Evolutionary conservation across 2,888 invertebrate species (phyloP).

Genomic region (Orthosia gothica): DNA sequence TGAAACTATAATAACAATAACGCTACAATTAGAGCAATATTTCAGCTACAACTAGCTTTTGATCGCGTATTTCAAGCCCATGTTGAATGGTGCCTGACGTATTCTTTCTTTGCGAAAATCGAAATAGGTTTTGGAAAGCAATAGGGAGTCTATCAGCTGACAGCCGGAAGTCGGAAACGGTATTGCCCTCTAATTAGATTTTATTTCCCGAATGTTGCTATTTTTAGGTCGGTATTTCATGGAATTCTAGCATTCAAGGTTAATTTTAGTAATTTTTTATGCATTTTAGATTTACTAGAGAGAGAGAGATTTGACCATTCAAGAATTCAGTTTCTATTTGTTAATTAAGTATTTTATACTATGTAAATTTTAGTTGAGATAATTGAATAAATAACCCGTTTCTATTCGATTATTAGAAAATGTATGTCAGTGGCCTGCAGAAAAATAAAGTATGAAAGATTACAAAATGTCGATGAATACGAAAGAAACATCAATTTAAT

Average conservation of each 20-base stretch:
- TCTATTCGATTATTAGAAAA: not conserved
- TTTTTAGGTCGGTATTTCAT: not conserved
- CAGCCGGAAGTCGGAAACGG: conserved; percentile 86
- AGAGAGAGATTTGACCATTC: too few relatives aligned
- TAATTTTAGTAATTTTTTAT: not conserved
- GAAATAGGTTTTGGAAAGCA: conserved; percentile 90
- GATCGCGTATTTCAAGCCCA: conserved; percentile 91
- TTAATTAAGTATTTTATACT: too few relatives aligned
- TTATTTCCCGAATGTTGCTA: conserved; percentile 62
- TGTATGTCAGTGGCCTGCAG: not conserved
- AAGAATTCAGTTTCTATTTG: not conserved
- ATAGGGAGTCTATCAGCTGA: conserved; percentile 89
- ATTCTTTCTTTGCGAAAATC: conserved; percentile 90
- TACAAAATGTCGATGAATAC: not conserved
- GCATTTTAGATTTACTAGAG: not conserved
- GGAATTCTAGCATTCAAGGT: conserved; percentile 23
- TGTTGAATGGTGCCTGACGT: conserved; percentile 92
- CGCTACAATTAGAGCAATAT: conserved; percentile 91
- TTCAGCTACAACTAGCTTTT: conserved; percentile 92
- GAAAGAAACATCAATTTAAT: too few relatives aligned
- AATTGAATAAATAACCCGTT: too few relatives aligned
- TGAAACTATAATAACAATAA: conserved; percentile 91
- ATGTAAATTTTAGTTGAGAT: too few relatives aligned
- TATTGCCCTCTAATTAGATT: conserved; percentile 74
- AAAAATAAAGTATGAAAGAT: not conserved